Evolutionary conservation across 2,797 vertebrate genomes (phyloP).

Genomic region (Arctocebus calabarensis): DNA sequence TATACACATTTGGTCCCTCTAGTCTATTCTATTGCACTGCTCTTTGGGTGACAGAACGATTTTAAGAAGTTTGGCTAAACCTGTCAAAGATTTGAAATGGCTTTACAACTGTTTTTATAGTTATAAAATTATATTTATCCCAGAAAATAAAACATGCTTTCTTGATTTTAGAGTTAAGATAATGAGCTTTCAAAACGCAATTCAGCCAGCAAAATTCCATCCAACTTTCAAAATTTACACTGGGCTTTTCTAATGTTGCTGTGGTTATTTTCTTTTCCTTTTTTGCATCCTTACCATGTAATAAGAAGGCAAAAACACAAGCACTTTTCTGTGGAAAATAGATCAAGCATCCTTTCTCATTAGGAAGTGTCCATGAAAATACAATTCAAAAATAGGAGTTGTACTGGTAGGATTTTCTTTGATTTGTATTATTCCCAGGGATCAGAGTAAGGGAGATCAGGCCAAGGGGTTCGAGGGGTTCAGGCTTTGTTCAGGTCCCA

Average conservation of each 20-base stretch:
- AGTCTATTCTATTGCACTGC: conserved; percentile 46
- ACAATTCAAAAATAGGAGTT: neutral
- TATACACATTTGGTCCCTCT: conserved; percentile 51
- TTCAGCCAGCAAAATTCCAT: neutral
- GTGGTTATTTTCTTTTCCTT: neutral
- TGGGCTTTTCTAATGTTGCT: neutral
- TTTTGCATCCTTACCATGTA: neutral
- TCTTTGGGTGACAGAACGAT: conserved; percentile 62
- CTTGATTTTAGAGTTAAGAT: conserved; percentile 58
- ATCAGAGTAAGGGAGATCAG: neutral
- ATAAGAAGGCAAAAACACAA: conserved; percentile 4
- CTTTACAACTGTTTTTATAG: conserved; percentile 45
- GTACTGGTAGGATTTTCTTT: neutral
- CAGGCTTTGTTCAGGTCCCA: neutral
- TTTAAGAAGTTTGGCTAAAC: conserved; percentile 67
- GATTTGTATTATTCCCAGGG: neutral
- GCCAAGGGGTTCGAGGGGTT: neutral
- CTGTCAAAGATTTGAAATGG: conserved; percentile 56
- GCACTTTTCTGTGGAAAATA: neutral
- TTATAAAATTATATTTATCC: conserved; percentile 60
- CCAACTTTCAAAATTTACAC: conserved; percentile 18
- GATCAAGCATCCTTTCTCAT: neutral
- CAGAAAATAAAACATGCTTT: conserved; percentile 44
- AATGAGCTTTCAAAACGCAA: conserved; percentile 56
- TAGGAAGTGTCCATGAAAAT: neutral